Base-by-base conservation (phyloP, 2,888 invertebrate genomes). In the Drosophila cognata region DNA sequence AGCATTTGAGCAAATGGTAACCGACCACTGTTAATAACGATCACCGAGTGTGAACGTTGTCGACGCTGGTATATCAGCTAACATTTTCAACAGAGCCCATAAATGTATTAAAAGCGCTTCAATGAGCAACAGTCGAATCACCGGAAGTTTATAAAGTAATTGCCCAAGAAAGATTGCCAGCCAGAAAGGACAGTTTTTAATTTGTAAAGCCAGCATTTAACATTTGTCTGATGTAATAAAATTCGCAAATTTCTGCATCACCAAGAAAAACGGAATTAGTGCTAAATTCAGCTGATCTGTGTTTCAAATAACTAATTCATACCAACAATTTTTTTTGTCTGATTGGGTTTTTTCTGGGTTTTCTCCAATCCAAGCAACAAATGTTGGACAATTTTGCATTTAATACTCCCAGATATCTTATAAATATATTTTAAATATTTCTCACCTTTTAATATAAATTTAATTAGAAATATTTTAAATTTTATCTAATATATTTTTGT, bases 61-160 rank as follows among this genome's bases (percentile, higher is more conserved):
- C 29, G 21, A 29, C 25, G 29, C 29, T 64, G 21, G 2, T 63
- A 51, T 66, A 41, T 52, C 52, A 65, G 7, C 6, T 46, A 53
- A 66, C 52, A 66, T 46, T 66, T 28, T 53, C 25, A 46, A 66
- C 43, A 51, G 18, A 18, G 46, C 21, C 8, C 7, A 31, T 31
- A 8, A 21, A 36, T 29, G 56, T 31, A 38, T 35, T 63, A 58
- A 51, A n/a, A 70, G 48, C 38, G 28, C 21, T 50, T 51, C 33
- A 68, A 38, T 56, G 68, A 36, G 46, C 70, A 38, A 4, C 41
- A 11, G 10, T 18, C 8, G 63, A 57, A 11, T 28, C 57, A 13
- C 13, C 76, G 38, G 91, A 90, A 41, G 52, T 91, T 16, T 91
- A 91, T 58, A 91, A 90, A 74, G 60, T 77, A 25, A 86, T 91